phyloP scores from a whole-genome alignment of 1,140 invertebrate species.

The Drosophila kikkawai region DNA sequence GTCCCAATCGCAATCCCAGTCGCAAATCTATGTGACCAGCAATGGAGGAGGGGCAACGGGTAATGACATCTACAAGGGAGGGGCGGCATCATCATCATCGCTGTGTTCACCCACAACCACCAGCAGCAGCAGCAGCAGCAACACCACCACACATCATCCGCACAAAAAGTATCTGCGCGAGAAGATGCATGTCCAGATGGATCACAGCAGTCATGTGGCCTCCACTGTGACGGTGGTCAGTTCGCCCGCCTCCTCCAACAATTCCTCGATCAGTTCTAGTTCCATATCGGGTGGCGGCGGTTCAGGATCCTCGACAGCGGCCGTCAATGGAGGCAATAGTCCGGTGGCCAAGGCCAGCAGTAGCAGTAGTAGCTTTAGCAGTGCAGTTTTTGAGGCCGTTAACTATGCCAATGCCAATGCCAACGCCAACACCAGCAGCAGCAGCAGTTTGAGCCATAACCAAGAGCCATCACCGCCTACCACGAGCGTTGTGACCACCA shows the following conservation, averaged over 20 bases:
- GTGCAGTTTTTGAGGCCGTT: slow-evolving; percentile 65
- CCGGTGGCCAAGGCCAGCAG: slow-evolving; percentile 59
- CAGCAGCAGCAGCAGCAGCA: slow-evolving; percentile 39
- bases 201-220: slow-evolving; percentile 62
- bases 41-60: slow-evolving; percentile 36
- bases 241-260: slow-evolving; percentile 81
- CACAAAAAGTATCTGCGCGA: slow-evolving; percentile 83
- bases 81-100: not conserved
- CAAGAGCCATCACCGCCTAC: slow-evolving; percentile 2
- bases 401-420: slow-evolving; percentile 47
- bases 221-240: slow-evolving; percentile 80
- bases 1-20: slow-evolving; percentile 12
- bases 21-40: slow-evolving; percentile 60
- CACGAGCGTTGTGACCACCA: slow-evolving; percentile 7
- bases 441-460: slow-evolving; percentile 33
- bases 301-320: slow-evolving; percentile 68
- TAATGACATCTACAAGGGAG: slow-evolving; percentile 34
- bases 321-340: slow-evolving; percentile 78
- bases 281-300: slow-evolving; percentile 20
- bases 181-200: slow-evolving; percentile 78
- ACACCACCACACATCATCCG: slow-evolving; percentile 75
- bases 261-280: slow-evolving; percentile 66
- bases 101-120: slow-evolving; percentile 33
- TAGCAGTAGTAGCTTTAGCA: slow-evolving; percentile 40
- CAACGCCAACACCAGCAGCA: not conserved